Evolutionary conservation across 2,113 vertebrate genomes (phyloP).

Genomic region (Dicaeum eximium): DNA sequence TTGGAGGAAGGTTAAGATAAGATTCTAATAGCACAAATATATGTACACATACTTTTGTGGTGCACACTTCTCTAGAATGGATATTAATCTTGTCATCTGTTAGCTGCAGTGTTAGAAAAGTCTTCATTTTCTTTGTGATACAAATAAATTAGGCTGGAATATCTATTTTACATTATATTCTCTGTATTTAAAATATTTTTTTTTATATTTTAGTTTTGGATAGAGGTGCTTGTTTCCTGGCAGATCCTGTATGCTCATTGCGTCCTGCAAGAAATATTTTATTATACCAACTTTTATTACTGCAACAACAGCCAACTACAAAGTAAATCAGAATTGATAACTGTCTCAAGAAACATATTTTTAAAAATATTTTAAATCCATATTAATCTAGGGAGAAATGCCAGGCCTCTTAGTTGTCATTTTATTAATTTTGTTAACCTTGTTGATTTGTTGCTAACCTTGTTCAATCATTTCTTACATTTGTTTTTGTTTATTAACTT

Average conservation of each 20-base stretch:
- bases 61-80: not conserved
- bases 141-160: not conserved
- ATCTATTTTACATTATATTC: not conserved
- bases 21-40: not conserved
- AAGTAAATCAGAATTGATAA: not conserved
- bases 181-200: not conserved
- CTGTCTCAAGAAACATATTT: not conserved
- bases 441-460: not conserved
- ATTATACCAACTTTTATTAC: not conserved
- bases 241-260: not conserved
- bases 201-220: not conserved
- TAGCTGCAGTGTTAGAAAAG: not conserved
- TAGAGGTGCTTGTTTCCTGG: not conserved
- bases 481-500: not conserved
- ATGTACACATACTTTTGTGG: not conserved
- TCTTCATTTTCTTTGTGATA: not conserved
- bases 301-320: not conserved
- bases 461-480: not conserved
- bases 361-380: no score
- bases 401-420: not conserved
- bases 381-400: not conserved
- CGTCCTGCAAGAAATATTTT: not conserved
- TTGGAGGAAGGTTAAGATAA: not conserved
- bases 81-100: not conserved
- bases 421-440: not conserved